These are phyloP conservation scores for Chloroclysta siterata DNA, from an alignment of 2,888 invertebrate genomes.

Conservation along the genomic window DNA sequence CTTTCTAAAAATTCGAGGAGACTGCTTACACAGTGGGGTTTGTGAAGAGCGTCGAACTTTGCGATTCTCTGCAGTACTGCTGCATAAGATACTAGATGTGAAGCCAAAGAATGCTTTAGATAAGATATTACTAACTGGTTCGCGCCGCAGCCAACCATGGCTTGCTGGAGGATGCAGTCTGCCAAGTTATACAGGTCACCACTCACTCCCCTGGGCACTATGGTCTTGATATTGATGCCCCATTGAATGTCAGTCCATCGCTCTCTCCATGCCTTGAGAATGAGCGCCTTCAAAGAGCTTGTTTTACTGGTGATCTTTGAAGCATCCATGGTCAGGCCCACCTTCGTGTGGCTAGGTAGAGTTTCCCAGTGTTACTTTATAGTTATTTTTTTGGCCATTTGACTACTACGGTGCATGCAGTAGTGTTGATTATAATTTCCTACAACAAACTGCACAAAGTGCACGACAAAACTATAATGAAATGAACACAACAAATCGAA, in stretches of 20 bases:
- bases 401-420: too few species aligned
- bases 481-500: too few species aligned
- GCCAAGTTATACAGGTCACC: constrained; percentile 97
- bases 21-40: constrained; percentile 94
- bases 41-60: constrained; percentile 94
- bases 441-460: background rate
- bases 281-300: constrained; percentile 90
- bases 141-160: constrained; percentile 96
- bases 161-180: constrained; percentile 97
- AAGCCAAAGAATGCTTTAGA: constrained; percentile 95
- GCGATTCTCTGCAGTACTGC: constrained; percentile 95
- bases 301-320: constrained; percentile 94
- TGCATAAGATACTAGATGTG: constrained; percentile 95
- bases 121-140: constrained; percentile 96
- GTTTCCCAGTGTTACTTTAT: too few species aligned
- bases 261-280: constrained; percentile 96
- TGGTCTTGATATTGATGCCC: constrained; percentile 98
- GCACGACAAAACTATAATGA: too few species aligned
- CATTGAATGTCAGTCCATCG: constrained; percentile 98
- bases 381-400: too few species aligned
- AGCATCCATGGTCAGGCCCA: constrained; percentile 84
- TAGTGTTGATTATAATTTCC: too few species aligned
- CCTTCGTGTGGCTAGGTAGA: background rate
- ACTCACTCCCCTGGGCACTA: constrained; percentile 94
- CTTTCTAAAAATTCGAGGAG: constrained; percentile 93